A percentile compares a stretch with the other conserved stretches of the same genome.
These are phyloP conservation scores for Samia ricini DNA, from an alignment of 1,140 invertebrate species.

Conservation along the genomic window DNA sequence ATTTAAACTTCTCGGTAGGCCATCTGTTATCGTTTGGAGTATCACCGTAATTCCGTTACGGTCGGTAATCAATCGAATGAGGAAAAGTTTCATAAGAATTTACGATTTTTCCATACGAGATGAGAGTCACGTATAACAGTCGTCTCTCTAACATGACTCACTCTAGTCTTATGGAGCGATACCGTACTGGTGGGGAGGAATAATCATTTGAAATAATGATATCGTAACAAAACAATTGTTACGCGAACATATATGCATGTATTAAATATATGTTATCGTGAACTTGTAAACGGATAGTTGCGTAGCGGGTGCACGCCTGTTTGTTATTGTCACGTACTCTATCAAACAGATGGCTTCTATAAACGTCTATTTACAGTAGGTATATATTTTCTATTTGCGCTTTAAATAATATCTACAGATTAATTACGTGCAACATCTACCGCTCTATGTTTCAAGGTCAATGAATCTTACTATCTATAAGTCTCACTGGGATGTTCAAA, in stretches of 20 bases:
- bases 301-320: not conserved
- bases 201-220: not conserved
- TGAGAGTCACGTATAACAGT: not conserved
- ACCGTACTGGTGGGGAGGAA: not conserved
- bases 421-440: too few species aligned
- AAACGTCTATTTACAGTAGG: not conserved
- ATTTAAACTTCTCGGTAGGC: not conserved
- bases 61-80: not conserved
- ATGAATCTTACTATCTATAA: too few species aligned
- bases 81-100: not conserved
- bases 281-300: not conserved
- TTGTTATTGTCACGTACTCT: not conserved
- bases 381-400: not conserved
- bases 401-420: not conserved
- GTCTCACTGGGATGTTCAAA: too few species aligned
- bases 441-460: too few species aligned
- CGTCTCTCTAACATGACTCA: too few species aligned
- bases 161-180: too few species aligned
- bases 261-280: not conserved
- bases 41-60: not conserved
- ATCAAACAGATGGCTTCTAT: conserved; percentile 1
- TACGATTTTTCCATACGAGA: not conserved
- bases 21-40: not conserved
- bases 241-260: not conserved
- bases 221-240: not conserved